Percentiles rank a stretch among this genome's conserved stretches.
phyloP scores from a whole-genome alignment of 2,797 vertebrate species.

The Sebastes taczanowskii region DNA sequence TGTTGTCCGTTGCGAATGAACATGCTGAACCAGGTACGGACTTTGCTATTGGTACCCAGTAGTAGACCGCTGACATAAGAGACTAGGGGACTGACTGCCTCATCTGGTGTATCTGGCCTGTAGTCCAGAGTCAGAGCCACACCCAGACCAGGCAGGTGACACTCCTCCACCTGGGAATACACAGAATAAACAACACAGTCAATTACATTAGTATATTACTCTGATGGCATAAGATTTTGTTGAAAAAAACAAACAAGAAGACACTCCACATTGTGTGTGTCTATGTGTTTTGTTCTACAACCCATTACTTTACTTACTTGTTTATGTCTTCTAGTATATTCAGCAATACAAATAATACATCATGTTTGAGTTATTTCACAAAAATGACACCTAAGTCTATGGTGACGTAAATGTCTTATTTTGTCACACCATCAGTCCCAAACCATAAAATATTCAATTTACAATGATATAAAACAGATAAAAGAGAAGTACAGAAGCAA shows the following conservation, averaged over 20 bases:
- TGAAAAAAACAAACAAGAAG: background rate
- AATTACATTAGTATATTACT: background rate
- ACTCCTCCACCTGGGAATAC: slow-evolving; percentile 91
- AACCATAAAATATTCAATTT: background rate
- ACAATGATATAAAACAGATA: background rate
- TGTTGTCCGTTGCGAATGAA: slow-evolving; percentile 98
- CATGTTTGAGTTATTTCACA: background rate
- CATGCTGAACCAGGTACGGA: slow-evolving; percentile 98
- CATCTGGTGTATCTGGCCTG: slow-evolving; percentile 90
- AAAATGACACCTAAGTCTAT: background rate
- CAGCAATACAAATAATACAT: background rate
- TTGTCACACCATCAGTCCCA: background rate
- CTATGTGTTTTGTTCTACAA: background rate
- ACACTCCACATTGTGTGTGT: background rate
- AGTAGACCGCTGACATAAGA: slow-evolving; percentile 96
- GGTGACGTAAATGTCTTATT: background rate
- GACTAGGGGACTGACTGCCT: slow-evolving; percentile 95
- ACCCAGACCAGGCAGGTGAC: slow-evolving; percentile 95
- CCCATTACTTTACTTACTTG: background rate
- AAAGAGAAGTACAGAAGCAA: background rate
- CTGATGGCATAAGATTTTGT: background rate
- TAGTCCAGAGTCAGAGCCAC: slow-evolving; percentile 98
- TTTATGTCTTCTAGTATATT: background rate
- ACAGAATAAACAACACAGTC: background rate
- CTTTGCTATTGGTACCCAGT: slow-evolving; percentile 96